phyloP scores from a whole-genome alignment of 2,113 vertebrate genomes.

The Albula glossodonta region DNA sequence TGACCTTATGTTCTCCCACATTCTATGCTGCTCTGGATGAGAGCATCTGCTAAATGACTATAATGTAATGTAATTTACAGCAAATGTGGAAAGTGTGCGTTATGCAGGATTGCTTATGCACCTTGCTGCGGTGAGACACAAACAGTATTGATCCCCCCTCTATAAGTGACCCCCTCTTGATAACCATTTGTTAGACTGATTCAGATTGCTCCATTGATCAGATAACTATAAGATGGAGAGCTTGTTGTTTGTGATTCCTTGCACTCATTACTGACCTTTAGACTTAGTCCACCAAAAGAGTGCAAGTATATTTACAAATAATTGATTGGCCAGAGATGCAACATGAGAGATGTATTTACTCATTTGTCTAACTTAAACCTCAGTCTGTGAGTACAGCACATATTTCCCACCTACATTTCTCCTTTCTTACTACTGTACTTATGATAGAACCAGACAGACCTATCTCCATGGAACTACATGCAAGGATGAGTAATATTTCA shows the following conservation, averaged over 20 bases:
- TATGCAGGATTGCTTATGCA: neutral
- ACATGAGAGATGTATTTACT: neutral
- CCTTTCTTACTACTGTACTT: neutral
- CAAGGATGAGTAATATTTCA: too few species aligned
- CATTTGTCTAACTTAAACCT: neutral
- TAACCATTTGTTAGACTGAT: neutral
- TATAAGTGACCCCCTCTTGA: neutral
- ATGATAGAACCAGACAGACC: neutral
- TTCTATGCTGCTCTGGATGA: too few species aligned
- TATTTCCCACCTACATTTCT: neutral
- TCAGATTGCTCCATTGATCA: constrained; percentile 6
- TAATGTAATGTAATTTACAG: neutral
- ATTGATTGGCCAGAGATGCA: neutral
- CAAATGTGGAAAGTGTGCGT: neutral
- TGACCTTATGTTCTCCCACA: too few species aligned
- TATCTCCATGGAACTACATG: neutral
- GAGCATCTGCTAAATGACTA: too few species aligned
- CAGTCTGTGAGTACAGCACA: neutral
- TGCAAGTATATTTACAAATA: neutral
- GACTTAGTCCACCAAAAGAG: neutral
- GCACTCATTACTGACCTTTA: neutral
- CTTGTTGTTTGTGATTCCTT: neutral
- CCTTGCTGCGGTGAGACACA: neutral
- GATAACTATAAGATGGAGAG: neutral
- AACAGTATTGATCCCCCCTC: neutral